Evolutionary conservation across 2,797 vertebrate genomes (phyloP).

Genomic region (Characodon lateralis): DNA sequence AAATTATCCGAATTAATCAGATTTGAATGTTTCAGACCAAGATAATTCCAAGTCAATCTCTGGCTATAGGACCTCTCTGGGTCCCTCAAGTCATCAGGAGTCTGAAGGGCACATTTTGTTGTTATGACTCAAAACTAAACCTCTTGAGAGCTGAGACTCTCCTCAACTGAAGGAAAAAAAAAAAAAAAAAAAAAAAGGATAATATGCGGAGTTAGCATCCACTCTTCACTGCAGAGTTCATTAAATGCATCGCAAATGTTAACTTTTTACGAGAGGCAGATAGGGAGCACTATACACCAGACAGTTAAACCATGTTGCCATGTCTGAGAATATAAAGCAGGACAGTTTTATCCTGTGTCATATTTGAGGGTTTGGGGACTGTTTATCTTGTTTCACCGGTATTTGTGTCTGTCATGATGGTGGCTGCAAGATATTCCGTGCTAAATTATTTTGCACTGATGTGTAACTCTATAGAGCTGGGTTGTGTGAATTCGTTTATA

Average conservation of each 20-base stretch:
- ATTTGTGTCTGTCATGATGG: constrained; percentile 13
- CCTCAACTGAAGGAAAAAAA: not conserved
- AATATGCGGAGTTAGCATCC: not conserved
- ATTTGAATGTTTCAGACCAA: constrained; percentile 1
- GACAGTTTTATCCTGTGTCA: not conserved
- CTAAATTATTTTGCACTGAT: constrained; percentile 33
- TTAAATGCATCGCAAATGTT: not conserved
- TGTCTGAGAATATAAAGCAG: not conserved
- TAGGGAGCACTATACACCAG: not conserved
- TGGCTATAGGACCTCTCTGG: not conserved
- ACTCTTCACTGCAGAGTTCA: constrained; percentile 4
- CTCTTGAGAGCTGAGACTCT: not conserved
- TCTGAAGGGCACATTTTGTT: constrained; percentile 8
- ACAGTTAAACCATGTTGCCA: not conserved
- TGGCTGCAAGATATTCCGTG: not conserved
- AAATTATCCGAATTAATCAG: not conserved
- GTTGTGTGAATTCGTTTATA: not conserved
- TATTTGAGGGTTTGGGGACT: not conserved
- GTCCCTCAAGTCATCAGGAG: constrained; percentile 9
- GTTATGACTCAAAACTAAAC: constrained; percentile 1
- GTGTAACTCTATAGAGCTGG: not conserved
- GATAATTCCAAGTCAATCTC: constrained; percentile 12
- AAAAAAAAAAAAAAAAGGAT: not conserved
- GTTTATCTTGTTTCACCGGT: not conserved
- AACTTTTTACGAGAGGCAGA: not conserved